phyloP scores from a whole-genome alignment of 1,140 invertebrate species.

The Cepaea nemoralis region DNA sequence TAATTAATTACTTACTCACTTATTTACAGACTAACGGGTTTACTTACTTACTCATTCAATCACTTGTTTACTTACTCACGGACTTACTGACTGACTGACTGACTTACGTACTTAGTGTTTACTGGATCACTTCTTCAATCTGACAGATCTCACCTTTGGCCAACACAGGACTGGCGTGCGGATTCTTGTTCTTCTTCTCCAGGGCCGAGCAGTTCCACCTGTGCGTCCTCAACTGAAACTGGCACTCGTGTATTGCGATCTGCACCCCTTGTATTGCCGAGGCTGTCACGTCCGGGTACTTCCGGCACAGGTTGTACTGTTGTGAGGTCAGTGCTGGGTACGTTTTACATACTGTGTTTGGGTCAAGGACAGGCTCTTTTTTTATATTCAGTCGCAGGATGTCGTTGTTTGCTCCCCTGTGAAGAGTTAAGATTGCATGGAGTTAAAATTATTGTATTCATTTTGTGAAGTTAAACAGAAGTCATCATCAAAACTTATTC shows the following conservation, averaged over 20 bases:
- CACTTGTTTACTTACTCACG: too few relatives aligned
- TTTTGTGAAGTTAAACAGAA: too few relatives aligned
- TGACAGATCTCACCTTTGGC: conserved; percentile 58
- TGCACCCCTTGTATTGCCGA: conserved; percentile 88
- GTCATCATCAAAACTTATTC: too few relatives aligned
- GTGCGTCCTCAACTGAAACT: conserved; percentile 66
- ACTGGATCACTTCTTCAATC: too few relatives aligned
- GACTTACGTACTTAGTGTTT: too few relatives aligned
- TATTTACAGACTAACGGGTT: too few relatives aligned
- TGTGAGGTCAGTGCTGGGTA: conserved; percentile 82
- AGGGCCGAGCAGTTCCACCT: conserved; percentile 71
- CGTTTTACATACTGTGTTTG: conserved; percentile 67
- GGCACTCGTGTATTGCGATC: conserved; percentile 81
- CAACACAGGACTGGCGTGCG: conserved; percentile 86
- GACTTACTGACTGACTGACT: too few relatives aligned
- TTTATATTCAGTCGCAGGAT: conserved; percentile 65
- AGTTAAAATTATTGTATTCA: too few relatives aligned
- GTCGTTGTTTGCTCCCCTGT: conserved; percentile 50
- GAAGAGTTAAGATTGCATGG: background rate
- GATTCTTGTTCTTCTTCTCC: conserved; percentile 81
- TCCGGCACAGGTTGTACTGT: conserved; percentile 86
- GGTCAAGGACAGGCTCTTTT: conserved; percentile 64
- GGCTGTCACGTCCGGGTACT: conserved; percentile 87
- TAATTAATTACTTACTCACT: too few relatives aligned
- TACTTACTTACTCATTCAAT: too few relatives aligned